A percentile compares a stretch with the other conserved stretches of the same genome.
Evolutionary conservation across 2,797 vertebrate species (phyloP).

Genomic region (Odontamblyopus lacepedii): DNA sequence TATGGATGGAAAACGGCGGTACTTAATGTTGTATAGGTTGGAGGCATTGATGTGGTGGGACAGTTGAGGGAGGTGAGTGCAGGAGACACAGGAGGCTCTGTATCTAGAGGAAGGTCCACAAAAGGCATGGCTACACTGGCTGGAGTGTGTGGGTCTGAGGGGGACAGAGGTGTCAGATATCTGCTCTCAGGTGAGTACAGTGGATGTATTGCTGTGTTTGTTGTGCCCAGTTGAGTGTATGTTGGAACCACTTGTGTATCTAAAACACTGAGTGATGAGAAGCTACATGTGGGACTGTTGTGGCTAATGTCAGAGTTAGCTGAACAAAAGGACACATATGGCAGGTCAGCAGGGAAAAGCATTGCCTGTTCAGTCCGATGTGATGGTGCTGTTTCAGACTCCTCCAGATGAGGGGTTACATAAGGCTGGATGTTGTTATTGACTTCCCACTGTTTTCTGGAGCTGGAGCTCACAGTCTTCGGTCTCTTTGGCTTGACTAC

Average conservation of each 20-base stretch:
- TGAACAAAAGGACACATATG: constrained; percentile 56
- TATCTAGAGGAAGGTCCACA: constrained; percentile 49
- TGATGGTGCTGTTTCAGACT: constrained; percentile 29
- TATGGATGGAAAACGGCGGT: constrained; percentile 50
- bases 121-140: constrained; percentile 41
- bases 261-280: constrained; percentile 63
- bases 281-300: constrained; percentile 50
- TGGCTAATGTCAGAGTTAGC: constrained; percentile 49
- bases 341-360: constrained; percentile 53
- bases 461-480: constrained; percentile 27
- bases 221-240: constrained; percentile 64
- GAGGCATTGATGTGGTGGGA: constrained; percentile 63
- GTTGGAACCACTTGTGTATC: constrained; percentile 72
- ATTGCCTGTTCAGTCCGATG: constrained; percentile 34
- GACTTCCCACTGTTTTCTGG: constrained; percentile 40
- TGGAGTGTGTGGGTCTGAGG: constrained; percentile 51
- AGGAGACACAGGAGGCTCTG: constrained; percentile 49
- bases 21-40: constrained; percentile 61
- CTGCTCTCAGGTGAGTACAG: constrained; percentile 58
- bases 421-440: constrained; percentile 28
- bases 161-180: constrained; percentile 53
- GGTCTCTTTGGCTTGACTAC: constrained; percentile 42
- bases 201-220: constrained; percentile 57
- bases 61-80: constrained; percentile 51
- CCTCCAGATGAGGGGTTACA: constrained; percentile 57